Evolutionary conservation across 2,888 invertebrate genomes (phyloP).

Genomic region (Himalopsyche japonica): DNA sequence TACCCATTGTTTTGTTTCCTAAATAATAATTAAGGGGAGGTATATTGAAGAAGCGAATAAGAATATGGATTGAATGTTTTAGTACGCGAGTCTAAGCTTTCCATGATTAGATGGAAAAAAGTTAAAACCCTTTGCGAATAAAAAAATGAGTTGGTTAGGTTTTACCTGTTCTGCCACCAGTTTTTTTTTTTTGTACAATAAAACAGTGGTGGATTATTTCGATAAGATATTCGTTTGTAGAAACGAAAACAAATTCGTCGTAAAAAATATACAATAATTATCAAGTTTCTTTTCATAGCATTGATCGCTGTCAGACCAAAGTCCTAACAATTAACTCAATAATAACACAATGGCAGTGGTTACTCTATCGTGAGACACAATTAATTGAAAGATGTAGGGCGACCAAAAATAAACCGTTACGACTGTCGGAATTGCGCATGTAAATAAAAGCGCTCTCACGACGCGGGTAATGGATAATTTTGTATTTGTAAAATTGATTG

Average conservation of each 20-base stretch:
- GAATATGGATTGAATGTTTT: too few species aligned
- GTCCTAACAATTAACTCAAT: background rate
- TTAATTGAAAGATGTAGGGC: background rate
- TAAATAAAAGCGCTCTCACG: background rate
- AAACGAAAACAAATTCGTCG: background rate
- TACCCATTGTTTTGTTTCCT: too few species aligned
- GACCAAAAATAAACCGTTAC: background rate
- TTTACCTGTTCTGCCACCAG: background rate
- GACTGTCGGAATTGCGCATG: background rate
- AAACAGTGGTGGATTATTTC: background rate
- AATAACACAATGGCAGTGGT: background rate
- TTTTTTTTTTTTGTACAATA: background rate
- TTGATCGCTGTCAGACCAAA: background rate
- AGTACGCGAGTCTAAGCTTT: too few species aligned
- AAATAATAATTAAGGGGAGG: too few species aligned
- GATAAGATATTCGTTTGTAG: background rate
- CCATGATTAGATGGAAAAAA: too few species aligned
- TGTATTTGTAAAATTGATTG: conserved; percentile 6
- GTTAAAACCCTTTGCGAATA: too few species aligned
- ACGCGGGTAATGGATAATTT: background rate
- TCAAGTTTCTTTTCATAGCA: background rate
- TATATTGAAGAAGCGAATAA: too few species aligned
- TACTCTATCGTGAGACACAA: background rate
- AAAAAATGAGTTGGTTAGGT: too few species aligned
- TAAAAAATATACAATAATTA: background rate